Base-by-base conservation (phyloP, 2,113 vertebrate species). In the Cavia aperea region DNA sequence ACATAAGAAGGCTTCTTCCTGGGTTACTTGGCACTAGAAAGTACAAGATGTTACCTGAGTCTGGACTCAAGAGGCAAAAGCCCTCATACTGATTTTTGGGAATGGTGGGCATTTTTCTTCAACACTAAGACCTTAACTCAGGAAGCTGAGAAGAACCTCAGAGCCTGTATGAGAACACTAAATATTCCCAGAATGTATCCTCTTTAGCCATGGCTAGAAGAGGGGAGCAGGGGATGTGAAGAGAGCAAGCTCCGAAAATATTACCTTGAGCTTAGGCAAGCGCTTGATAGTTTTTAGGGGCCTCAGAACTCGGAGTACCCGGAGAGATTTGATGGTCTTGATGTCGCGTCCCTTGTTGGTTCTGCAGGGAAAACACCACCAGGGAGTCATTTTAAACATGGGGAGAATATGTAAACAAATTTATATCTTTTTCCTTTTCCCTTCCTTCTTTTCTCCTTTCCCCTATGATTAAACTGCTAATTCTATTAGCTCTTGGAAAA, bases 271-370 rank as follows among this genome's bases (percentile, higher is more conserved):
- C 96, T 99, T 99, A n/a, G 99, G 99, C 92, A 99, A 98, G 43
- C 99, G 98, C 96, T 99, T 99, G 97, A 99, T 99, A 84, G 99
- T 99, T 97, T 99, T 99, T 96, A 99, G 97, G 0, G 99, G 99
- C 93, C 99, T 98, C 93, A 99, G 98, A 79, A 99, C 99, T 26
- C 99, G 98, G 16, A 99, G 96, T 58, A 99, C 99, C 92, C 99
- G 98, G 49, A 99, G 98, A 86, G 99, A 99, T 97, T 99, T 99
- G 97, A 99, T 99, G 82, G 99, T 99, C 97, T 99, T 99, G 96
- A 99, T 99, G 97, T 99, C 99, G 43, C 99, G 97, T 9, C 99
- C 99, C 97, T 99, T 99, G 97, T 98, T 99, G 95, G 98, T 99
- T 97, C 99, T 99, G 97, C 65, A 54, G 43, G 77, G 95, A 94